phyloP scores from a whole-genome alignment of 2,888 invertebrate species.

The Itoplectis maculator region DNA sequence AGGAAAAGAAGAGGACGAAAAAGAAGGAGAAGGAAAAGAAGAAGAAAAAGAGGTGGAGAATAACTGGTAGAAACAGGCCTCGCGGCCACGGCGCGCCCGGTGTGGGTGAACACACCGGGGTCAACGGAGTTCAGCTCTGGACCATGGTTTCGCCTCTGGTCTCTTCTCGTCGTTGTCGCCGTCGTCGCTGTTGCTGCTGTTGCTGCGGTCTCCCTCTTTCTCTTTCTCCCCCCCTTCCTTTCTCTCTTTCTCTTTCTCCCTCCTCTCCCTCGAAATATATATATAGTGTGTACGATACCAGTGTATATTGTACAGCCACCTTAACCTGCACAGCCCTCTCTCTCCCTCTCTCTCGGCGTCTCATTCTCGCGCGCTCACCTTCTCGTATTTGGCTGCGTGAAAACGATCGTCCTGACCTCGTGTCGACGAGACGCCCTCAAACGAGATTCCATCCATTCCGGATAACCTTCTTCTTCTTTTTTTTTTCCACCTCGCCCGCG shows the following conservation, averaged over 20 bases:
- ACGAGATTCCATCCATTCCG: constrained; percentile 53
- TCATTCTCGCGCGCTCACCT: constrained; percentile 53
- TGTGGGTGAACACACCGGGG: constrained; percentile 81
- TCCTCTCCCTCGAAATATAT: constrained; percentile 17
- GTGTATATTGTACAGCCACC: constrained; percentile 17
- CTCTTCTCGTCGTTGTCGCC: constrained; percentile 66
- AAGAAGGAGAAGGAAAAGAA: constrained; percentile 45
- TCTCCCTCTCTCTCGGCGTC: constrained; percentile 27
- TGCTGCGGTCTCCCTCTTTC: constrained; percentile 25
- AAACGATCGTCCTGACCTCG: constrained; percentile 68
- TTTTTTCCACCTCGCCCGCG: neutral
- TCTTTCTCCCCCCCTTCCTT: constrained; percentile 27
- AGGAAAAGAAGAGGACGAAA: constrained; percentile 71
- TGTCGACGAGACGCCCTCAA: constrained; percentile 58
- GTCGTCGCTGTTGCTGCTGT: constrained; percentile 40
- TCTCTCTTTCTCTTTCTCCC: constrained; percentile 21
- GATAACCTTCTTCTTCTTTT: constrained; percentile 8
- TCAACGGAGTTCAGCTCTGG: constrained; percentile 80
- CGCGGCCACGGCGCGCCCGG: constrained; percentile 68
- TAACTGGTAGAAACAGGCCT: constrained; percentile 72
- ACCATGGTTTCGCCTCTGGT: constrained; percentile 74
- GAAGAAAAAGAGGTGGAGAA: constrained; percentile 72
- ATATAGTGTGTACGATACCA: constrained; percentile 2
- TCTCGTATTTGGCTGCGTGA: constrained; percentile 70
- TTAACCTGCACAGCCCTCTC: constrained; percentile 48